Evolutionary conservation across 2,888 invertebrate genomes (phyloP).

Genomic region (Bhutanitis thaidina): DNA sequence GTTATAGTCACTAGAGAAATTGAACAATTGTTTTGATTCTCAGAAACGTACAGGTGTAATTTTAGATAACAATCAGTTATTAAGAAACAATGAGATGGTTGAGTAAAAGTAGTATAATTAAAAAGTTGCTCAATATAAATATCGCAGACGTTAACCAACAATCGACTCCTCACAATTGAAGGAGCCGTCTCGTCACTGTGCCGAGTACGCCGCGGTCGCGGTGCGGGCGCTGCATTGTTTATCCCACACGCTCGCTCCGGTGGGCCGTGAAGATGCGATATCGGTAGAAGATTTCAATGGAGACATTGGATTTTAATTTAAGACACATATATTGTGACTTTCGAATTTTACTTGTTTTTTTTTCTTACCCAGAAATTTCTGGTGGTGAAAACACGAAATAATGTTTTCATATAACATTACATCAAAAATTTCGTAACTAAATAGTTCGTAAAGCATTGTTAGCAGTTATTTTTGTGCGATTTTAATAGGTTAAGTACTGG

Average conservation of each 20-base stretch:
- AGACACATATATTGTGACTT: constrained; percentile 22
- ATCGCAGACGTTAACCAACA: constrained; percentile 13
- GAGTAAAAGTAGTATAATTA: constrained; percentile 18
- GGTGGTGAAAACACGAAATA: no score
- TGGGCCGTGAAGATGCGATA: constrained; percentile 42
- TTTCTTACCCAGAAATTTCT: no score
- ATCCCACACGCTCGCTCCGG: constrained; percentile 40
- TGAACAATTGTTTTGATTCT: not conserved
- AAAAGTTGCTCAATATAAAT: constrained; percentile 11
- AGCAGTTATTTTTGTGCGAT: no score
- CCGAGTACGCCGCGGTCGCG: constrained; percentile 29
- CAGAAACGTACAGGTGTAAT: not conserved
- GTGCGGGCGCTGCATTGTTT: constrained; percentile 52
- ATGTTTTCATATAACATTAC: no score
- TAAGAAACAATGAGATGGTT: constrained; percentile 18
- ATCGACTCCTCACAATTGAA: constrained; percentile 32
- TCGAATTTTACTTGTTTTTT: constrained; percentile 2
- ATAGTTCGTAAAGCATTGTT: no score
- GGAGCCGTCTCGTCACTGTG: constrained; percentile 10
- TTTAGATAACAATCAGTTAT: constrained; percentile 17
- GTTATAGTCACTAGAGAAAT: not conserved
- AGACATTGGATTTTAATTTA: constrained; percentile 43
- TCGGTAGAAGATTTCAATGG: constrained; percentile 43
- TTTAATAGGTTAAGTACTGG: no score
- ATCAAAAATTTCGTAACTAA: no score